Evolutionary conservation across 1,140 invertebrate species (phyloP), one percentile per base, ranked within the genome.

Genomic region (Cydia fagiglandana): DNA sequence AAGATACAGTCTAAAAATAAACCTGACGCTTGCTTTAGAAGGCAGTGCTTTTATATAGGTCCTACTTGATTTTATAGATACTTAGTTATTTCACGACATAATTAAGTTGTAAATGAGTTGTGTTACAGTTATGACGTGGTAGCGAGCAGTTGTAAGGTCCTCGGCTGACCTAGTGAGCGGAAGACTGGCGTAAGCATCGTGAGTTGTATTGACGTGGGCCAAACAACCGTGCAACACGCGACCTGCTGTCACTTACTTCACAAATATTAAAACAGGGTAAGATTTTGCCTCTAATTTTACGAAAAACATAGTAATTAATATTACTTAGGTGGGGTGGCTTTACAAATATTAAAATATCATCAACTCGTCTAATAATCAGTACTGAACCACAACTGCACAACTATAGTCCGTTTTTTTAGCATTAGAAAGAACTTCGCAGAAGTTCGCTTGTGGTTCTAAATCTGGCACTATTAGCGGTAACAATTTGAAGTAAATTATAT

Each of bases 1-100:
- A 68, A 38, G 66, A 34, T 66, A 38, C 20, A 12, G n/a, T 41
- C 34, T 41, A 70, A 70, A 70, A 70, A 70, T 70, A 70, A 70
- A 17, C 2, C 20, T 61, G 56, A 61, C 17, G 45, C 10, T 47
- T 12, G 45, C 13, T 47, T 47, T 13, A 56, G 53, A 56, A 50
- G 3, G 3, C 15, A 15, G 4, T 9, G 53, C 53, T 17, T 56
- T 56, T 17, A 56, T 56, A 2, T 56, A 53, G 4, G 13, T 2
- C 1, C 41, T 45, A 53, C 50, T 53, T 53, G 47, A 53, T 9
- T 17, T 56, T n/a, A 17, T 17, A n/a, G 15, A n/a, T 56, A 13
- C 53, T 34, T 6, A 34, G 15, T 2, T 50, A 5, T 13, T 47
- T 47, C 4, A 47, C 45, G 45, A 47, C 45, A 47, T 15, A 15